phyloP scores from a whole-genome alignment of 2,888 invertebrate genomes.

The Euplagia quadripunctaria region DNA sequence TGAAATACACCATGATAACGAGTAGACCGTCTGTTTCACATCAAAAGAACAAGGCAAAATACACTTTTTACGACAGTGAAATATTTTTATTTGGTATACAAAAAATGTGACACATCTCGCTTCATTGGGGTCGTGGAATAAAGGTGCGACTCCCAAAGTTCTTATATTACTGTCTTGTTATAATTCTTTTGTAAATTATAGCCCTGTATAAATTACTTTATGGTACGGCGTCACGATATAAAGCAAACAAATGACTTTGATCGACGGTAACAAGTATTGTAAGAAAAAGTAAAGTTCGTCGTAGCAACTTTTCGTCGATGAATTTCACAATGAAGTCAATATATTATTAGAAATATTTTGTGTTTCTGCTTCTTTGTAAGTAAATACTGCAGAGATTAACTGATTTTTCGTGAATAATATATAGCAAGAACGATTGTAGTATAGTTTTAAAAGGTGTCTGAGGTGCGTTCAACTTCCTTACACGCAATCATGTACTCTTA shows the following conservation, averaged over 20 bases:
- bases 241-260: slow-evolving; percentile 31
- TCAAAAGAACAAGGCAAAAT: slow-evolving; percentile 55
- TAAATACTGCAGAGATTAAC: too few relatives aligned
- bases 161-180: slow-evolving; percentile 46
- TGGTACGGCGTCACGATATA: slow-evolving; percentile 39
- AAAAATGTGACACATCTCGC: slow-evolving; percentile 62
- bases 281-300: slow-evolving; percentile 18
- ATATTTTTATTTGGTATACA: slow-evolving; percentile 61
- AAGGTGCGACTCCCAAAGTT: slow-evolving; percentile 44
- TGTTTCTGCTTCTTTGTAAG: too few relatives aligned
- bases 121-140: slow-evolving; percentile 49
- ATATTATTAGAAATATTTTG: too few relatives aligned
- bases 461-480: too few relatives aligned
- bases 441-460: too few relatives aligned
- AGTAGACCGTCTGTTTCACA: slow-evolving; percentile 47
- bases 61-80: slow-evolving; percentile 55
- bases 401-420: too few relatives aligned
- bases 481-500: too few relatives aligned
- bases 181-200: slow-evolving; percentile 54
- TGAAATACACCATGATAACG: slow-evolving; percentile 41
- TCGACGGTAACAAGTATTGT: slow-evolving; percentile 19
- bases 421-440: too few relatives aligned
- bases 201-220: slow-evolving; percentile 46
- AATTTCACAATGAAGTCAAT: background rate
- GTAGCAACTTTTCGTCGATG: slow-evolving; percentile 21